Percentiles rank a stretch among this genome's conserved stretches.
phyloP scores from a whole-genome alignment of 2,797 vertebrate genomes.

The Nasua narica region DNA sequence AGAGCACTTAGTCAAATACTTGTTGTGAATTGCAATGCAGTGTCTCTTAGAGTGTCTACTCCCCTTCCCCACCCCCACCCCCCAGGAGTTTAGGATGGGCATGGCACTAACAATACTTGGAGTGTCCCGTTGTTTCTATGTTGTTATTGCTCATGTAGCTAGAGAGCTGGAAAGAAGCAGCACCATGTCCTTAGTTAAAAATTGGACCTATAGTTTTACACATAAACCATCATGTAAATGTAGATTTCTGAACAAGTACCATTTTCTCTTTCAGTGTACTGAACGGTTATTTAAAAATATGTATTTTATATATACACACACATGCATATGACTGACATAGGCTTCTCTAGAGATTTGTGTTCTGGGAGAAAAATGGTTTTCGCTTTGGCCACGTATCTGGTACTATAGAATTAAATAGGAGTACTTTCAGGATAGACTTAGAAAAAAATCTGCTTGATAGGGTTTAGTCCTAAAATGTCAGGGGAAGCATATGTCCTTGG shows the following conservation, averaged over 20 bases:
- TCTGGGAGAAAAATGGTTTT: background rate
- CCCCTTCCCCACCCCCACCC: background rate
- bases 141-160: background rate
- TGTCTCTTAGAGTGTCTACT: background rate
- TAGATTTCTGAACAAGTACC: background rate
- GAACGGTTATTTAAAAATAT: background rate
- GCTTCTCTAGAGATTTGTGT: background rate
- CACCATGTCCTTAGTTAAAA: background rate
- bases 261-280: background rate
- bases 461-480: background rate
- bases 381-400: background rate
- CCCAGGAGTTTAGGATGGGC: background rate
- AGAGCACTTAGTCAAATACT: background rate
- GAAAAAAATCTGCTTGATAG: background rate
- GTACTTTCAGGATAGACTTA: background rate
- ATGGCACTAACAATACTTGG: background rate
- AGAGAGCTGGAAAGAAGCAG: background rate
- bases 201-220: background rate
- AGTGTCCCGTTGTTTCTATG: background rate
- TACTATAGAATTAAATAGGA: conserved; percentile 5
- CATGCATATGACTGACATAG: background rate
- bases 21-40: background rate
- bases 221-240: background rate
- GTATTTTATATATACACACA: background rate
- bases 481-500: background rate